Base-by-base conservation (phyloP, 2,888 invertebrate genomes). In the Agrochola macilenta region DNA sequence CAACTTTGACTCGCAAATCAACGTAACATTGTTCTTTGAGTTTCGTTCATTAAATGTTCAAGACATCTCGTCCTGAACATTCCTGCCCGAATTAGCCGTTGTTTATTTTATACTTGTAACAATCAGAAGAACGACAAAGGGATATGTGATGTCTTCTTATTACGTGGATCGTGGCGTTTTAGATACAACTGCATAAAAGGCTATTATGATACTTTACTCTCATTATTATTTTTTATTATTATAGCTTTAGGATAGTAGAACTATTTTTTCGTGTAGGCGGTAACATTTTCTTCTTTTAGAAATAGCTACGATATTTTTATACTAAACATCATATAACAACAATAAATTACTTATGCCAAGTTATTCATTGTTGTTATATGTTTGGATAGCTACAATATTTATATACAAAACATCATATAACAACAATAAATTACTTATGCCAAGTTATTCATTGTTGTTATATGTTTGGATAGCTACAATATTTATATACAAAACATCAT, bases 31-130 rank as follows among this genome's bases (percentile, higher is more conserved):
- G 90, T 91, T 91, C 90, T 89, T 90, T 87, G 90, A 90, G 87
- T 90, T 91, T 88, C 87, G 57, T 87, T 87, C 91, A 91, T 93
- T 93, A 93, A 92, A 92, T 90, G 90, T 92, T 92, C 87, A 91
- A 91, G 89, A 65, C 85, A 89, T 90, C 87, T 79, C 88, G 87
- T 89, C 90, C 88, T 83, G 79, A 88, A 91, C 90, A 93, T 92
- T 90, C 90, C 88, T 87, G 86, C 81, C 88, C 84, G 89, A 93
- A 94, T 94, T 93, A 94, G 91, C 91, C 85, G 88, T 91, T 94
- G 92, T 95, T 95, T 95, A 93, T 94, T 94, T 95, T 94, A 94
- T 94, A 92, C 93, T 93, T 87, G 92, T 89, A 92, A 94, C 93
- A 94, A 93, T 94, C 93, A 93, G 88, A 84, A 88, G 89, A 84